Conservation (phyloP, 2,797 vertebrate genomes). For the Lophura swinhoii region DNA sequence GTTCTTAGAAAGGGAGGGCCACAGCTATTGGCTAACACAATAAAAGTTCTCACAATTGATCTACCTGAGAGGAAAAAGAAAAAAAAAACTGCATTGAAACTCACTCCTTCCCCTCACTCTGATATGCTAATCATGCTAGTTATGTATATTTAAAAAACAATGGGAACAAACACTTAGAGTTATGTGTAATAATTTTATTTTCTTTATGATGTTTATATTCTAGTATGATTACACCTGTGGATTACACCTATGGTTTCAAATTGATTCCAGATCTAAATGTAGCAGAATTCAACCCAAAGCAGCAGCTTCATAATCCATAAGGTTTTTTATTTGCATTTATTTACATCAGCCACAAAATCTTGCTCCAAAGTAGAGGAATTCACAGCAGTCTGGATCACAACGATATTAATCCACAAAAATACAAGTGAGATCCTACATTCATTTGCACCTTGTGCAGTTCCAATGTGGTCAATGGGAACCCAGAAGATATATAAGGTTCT, state of each 20-base stretch:
- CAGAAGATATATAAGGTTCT: neutral
- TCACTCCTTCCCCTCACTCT: neutral
- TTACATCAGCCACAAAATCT: neutral
- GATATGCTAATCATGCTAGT: neutral
- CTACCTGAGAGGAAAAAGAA: neutral
- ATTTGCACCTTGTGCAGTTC: neutral
- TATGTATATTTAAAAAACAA: neutral
- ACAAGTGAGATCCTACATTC: neutral
- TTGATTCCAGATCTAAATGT: neutral
- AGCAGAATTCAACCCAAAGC: neutral
- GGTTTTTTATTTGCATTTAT: neutral
- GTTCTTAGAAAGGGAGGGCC: neutral
- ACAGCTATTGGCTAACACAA: neutral
- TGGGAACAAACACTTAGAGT: neutral
- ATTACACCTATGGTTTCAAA: neutral
- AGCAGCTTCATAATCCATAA: neutral
- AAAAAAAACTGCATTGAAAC: neutral
- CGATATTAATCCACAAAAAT: neutral
- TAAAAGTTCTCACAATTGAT: neutral
- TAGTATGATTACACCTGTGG: neutral
- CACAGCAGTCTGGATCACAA: neutral
- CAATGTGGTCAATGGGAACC: neutral
- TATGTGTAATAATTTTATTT: neutral
- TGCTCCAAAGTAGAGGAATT: neutral
- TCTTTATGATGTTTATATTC: neutral